Percentiles rank a stretch among this genome's conserved stretches.
Evolutionary conservation across 2,113 vertebrate genomes (phyloP).

Genomic region (Campylorhamphus procurvoides): DNA sequence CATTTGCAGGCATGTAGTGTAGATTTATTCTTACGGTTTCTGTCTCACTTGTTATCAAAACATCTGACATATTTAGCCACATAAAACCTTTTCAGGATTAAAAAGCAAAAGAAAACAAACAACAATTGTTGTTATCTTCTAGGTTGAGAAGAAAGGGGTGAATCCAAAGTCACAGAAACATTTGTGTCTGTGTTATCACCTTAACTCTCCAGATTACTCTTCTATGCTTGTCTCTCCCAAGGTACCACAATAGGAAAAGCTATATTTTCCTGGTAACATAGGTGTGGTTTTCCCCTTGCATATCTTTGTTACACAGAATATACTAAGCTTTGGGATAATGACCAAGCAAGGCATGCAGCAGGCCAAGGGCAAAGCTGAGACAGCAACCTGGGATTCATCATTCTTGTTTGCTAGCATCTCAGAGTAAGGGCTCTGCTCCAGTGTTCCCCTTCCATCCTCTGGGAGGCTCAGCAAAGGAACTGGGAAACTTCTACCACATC

Average conservation of each 20-base stretch:
- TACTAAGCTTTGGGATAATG: background rate
- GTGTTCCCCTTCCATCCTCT: background rate
- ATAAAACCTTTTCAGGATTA: background rate
- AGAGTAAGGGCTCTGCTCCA: background rate
- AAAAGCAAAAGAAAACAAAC: background rate
- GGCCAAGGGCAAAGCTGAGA: slow-evolving; percentile 3
- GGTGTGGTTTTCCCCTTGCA: background rate
- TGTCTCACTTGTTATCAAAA: background rate
- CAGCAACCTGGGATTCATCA: background rate
- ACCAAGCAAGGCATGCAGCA: background rate
- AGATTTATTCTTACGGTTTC: background rate
- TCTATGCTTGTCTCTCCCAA: background rate
- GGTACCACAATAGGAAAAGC: background rate
- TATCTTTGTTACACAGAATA: background rate
- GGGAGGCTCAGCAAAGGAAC: background rate
- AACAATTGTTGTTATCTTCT: background rate
- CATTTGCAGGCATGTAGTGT: background rate
- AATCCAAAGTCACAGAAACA: background rate
- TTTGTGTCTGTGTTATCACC: background rate
- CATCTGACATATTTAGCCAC: background rate
- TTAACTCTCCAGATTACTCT: background rate
- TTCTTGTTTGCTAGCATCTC: background rate
- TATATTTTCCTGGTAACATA: background rate
- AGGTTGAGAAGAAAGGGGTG: background rate
- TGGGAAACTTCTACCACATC: background rate